phyloP scores from a whole-genome alignment of 2,113 vertebrate genomes.

The Ammospiza nelsoni region DNA sequence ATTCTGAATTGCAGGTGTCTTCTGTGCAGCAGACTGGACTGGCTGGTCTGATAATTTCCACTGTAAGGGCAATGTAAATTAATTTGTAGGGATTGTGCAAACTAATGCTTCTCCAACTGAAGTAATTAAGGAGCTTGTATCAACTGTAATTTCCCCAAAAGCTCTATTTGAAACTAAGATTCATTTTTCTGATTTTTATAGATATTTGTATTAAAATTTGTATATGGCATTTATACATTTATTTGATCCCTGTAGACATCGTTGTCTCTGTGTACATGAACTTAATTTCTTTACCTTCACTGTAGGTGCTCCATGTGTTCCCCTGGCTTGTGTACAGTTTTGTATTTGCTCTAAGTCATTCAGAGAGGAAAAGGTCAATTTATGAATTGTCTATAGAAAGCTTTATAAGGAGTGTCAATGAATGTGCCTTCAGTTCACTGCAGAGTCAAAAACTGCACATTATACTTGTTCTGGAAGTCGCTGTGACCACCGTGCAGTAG shows the following conservation, averaged over 20 bases:
- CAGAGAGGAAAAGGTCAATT: neutral
- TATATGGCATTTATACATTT: constrained; percentile 31
- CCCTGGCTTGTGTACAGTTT: neutral
- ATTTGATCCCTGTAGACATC: neutral
- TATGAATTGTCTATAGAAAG: neutral
- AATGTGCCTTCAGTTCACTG: constrained; percentile 63
- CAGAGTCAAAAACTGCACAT: neutral
- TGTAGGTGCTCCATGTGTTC: neutral
- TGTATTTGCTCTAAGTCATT: neutral
- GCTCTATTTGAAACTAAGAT: constrained; percentile 6
- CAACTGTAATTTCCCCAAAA: neutral
- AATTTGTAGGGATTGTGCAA: neutral
- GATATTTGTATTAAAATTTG: constrained; percentile 43
- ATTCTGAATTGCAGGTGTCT: neutral
- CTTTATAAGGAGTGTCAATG: constrained; percentile 6
- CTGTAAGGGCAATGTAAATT: neutral
- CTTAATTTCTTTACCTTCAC: neutral
- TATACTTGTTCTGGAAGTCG: neutral
- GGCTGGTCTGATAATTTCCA: neutral
- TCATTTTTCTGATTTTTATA: constrained; percentile 35
- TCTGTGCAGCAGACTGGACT: neutral
- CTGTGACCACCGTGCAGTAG: neutral
- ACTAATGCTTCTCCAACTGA: neutral
- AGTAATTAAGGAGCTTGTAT: neutral
- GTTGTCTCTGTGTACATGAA: neutral